Percentiles rank a stretch among this genome's conserved stretches.
Evolutionary conservation across 2,888 invertebrate genomes (phyloP).

Genomic region (Caenorhabditis sulstoni): DNA sequence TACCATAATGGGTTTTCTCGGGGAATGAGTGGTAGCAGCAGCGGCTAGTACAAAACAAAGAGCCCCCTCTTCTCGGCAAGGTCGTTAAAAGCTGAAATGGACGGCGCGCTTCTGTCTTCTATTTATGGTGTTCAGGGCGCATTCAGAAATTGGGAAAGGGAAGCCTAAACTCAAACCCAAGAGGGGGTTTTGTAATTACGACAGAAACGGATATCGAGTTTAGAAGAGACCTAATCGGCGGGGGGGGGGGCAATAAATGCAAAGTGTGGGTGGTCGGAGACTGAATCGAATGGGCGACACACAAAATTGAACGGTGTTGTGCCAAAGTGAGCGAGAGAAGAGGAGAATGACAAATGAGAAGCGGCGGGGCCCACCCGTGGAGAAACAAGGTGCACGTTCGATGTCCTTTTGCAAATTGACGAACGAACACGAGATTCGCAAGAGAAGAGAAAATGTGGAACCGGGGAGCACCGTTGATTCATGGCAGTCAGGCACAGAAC

Average conservation of each 20-base stretch:
- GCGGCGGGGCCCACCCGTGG: no score
- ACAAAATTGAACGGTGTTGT: no score
- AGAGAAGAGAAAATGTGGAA: conserved; percentile 6
- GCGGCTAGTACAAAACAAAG: conserved; percentile 4
- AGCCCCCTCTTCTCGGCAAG: neutral
- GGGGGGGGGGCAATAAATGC: neutral
- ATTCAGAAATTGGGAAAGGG: conserved; percentile 25
- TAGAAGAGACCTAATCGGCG: neutral
- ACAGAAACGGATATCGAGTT: neutral
- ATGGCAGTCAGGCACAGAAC: neutral
- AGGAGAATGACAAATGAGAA: no score
- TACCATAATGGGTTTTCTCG: conserved; percentile 36
- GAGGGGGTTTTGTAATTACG: conserved; percentile 19
- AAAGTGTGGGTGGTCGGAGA: neutral
- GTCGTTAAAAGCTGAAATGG: conserved; percentile 26
- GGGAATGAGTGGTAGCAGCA: neutral
- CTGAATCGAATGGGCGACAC: no score
- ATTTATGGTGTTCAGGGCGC: conserved; percentile 25
- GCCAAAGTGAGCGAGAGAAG: no score
- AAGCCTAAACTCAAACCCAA: neutral
- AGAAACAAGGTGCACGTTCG: no score
- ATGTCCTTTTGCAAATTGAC: neutral
- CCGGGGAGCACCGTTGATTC: conserved; percentile 35
- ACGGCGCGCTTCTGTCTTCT: no score
- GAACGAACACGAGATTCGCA: neutral